A percentile compares a stretch with the other conserved stretches of the same genome.
phyloP scores from a whole-genome alignment of 2,797 vertebrate genomes.

The Mastacembelus armatus region DNA sequence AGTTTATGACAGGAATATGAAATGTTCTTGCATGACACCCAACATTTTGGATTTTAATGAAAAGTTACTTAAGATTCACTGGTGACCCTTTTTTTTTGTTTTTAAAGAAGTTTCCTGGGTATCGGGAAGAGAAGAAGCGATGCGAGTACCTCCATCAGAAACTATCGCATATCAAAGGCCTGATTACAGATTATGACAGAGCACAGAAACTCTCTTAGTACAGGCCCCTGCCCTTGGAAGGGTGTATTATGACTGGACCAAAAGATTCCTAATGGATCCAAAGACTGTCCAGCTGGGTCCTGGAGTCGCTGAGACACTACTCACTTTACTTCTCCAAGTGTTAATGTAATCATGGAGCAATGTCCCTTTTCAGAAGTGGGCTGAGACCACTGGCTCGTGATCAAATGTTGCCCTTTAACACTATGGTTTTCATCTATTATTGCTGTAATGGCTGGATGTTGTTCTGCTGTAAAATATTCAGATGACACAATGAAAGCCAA shows the following conservation, averaged over 20 bases:
- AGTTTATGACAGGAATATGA: neutral
- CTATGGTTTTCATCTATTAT: slow-evolving; percentile 43
- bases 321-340: slow-evolving; percentile 76
- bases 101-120: slow-evolving; percentile 86
- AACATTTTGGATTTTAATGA: neutral
- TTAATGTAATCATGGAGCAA: slow-evolving; percentile 60
- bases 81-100: neutral
- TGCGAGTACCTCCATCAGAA: slow-evolving; percentile 91
- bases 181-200: slow-evolving; percentile 88
- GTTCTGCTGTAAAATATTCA: slow-evolving; percentile 71
- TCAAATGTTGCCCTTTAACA: slow-evolving; percentile 72
- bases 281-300: slow-evolving; percentile 63
- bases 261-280: slow-evolving; percentile 72
- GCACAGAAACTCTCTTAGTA: slow-evolving; percentile 78
- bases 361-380: slow-evolving; percentile 61
- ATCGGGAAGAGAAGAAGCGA: slow-evolving; percentile 88
- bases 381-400: slow-evolving; percentile 79
- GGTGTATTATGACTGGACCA: slow-evolving; percentile 71
- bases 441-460: slow-evolving; percentile 65
- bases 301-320: slow-evolving; percentile 66
- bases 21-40: neutral
- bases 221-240: slow-evolving; percentile 39
- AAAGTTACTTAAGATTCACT: slow-evolving; percentile 8
- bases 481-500: slow-evolving; percentile 67
- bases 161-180: slow-evolving; percentile 90